Evolutionary conservation across 2,888 invertebrate species (phyloP).

Genomic region (Cremastinae sp.): DNA sequence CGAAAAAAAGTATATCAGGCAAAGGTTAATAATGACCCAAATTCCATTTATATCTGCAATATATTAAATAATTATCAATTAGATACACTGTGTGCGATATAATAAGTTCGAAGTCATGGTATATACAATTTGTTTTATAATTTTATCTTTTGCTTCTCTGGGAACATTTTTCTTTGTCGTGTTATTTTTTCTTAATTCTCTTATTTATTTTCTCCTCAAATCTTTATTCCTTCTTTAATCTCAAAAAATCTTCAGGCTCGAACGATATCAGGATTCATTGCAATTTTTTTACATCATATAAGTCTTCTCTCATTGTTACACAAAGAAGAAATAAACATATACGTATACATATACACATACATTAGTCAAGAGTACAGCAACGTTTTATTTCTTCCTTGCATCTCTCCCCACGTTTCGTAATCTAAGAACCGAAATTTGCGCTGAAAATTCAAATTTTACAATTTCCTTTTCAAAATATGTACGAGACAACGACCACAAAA

Average conservation of each 20-base stretch:
- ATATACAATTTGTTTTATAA: conserved; percentile 72
- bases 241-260: no score
- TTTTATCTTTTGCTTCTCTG: conserved; percentile 1
- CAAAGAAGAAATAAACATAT: no score
- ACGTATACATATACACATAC: no score
- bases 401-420: no score
- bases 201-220: neutral
- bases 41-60: conserved; percentile 74
- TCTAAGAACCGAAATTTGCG: no score
- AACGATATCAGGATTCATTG: no score
- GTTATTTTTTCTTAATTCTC: conserved; percentile 21
- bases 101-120: conserved; percentile 71
- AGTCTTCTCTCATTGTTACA: conserved; percentile 22
- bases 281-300: conserved; percentile 31
- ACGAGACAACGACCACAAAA: no score
- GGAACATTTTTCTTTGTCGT: conserved; percentile 6
- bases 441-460: no score
- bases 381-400: neutral
- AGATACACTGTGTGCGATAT: conserved; percentile 76
- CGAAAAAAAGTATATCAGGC: neutral
- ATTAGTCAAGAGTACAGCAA: no score
- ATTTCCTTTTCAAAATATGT: no score
- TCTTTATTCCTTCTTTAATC: neutral
- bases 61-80: conserved; percentile 78
- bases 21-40: conserved; percentile 25